Conservation (phyloP, 2,888 invertebrate genomes). For the Polydrusus tereticollis region DNA sequence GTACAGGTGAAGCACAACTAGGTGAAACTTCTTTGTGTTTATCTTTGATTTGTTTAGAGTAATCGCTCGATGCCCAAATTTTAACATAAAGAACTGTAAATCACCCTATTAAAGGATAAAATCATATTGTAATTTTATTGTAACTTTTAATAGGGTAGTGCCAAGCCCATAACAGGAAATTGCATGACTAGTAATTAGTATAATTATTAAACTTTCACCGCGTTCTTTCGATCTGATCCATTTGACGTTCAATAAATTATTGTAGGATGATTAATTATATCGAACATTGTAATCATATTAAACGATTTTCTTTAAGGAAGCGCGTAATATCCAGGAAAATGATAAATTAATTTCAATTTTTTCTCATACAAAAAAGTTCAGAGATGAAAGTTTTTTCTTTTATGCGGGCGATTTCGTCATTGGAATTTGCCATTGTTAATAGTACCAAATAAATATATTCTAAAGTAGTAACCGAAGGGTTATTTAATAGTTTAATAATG, state of each 20-base stretch:
- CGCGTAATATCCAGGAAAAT: background rate
- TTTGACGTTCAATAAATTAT: conserved; percentile 12
- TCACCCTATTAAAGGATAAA: background rate
- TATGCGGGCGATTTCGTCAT: too few species aligned
- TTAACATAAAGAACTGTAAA: too few species aligned
- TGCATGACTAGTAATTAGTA: background rate
- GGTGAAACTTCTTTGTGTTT: too few species aligned
- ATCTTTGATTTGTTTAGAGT: too few species aligned
- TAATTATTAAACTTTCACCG: background rate
- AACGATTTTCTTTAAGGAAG: background rate
- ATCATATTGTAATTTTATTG: background rate
- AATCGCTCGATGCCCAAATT: too few species aligned
- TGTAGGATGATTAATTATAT: conserved; percentile 4
- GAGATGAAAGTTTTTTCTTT: background rate
- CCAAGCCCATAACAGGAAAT: conserved; percentile 2
- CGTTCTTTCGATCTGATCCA: background rate
- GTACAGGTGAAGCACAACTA: too few species aligned
- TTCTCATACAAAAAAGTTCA: background rate
- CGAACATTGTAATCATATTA: conserved; percentile 1
- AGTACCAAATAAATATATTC: too few species aligned
- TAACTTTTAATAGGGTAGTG: background rate
- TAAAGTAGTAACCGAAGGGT: too few species aligned
- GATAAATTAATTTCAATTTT: background rate
- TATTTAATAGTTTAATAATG: too few species aligned
- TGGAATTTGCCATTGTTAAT: too few species aligned